Conservation (phyloP, 1,140 invertebrate species). For the Drosophila chauvacae region DNA sequence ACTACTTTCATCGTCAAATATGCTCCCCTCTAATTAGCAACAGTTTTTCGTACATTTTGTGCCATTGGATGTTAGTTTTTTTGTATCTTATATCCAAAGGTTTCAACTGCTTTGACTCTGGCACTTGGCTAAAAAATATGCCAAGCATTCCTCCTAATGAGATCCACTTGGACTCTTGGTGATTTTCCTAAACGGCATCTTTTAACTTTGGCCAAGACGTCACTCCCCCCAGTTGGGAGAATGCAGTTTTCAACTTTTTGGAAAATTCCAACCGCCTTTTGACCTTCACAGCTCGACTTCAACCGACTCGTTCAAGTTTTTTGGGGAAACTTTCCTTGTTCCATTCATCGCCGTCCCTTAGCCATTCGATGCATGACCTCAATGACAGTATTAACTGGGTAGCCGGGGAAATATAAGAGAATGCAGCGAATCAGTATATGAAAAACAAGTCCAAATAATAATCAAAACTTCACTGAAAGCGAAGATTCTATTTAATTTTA, state of each 20-base stretch:
- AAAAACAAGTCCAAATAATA: conserved; percentile 71
- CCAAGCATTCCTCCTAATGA: conserved; percentile 28
- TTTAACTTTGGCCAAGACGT: conserved; percentile 16
- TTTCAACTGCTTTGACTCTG: conserved; percentile 25
- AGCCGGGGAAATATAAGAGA: conserved; percentile 16
- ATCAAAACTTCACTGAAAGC: conserved; percentile 69
- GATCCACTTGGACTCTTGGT: conserved; percentile 10
- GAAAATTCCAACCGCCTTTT: conserved; percentile 24
- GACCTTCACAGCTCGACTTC: conserved; percentile 55
- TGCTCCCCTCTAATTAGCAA: background rate
- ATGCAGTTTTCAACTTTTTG: conserved; percentile 34
- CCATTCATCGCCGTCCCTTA: conserved; percentile 1
- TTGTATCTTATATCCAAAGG: background rate
- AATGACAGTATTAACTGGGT: conserved; percentile 23
- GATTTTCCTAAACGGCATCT: conserved; percentile 17
- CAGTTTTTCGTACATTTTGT: background rate
- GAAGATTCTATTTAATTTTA: conserved; percentile 81
- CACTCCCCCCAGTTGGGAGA: conserved; percentile 9
- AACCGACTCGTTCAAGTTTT: conserved; percentile 43
- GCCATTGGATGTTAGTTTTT: background rate
- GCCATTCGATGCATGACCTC: conserved; percentile 46
- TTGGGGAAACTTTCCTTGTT: conserved; percentile 48
- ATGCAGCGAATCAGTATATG: conserved; percentile 34
- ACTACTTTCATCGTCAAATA: background rate
- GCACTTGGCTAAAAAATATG: background rate